Conservation (phyloP, 1,140 invertebrate species). For the Chionoecetes opilio region DNA sequence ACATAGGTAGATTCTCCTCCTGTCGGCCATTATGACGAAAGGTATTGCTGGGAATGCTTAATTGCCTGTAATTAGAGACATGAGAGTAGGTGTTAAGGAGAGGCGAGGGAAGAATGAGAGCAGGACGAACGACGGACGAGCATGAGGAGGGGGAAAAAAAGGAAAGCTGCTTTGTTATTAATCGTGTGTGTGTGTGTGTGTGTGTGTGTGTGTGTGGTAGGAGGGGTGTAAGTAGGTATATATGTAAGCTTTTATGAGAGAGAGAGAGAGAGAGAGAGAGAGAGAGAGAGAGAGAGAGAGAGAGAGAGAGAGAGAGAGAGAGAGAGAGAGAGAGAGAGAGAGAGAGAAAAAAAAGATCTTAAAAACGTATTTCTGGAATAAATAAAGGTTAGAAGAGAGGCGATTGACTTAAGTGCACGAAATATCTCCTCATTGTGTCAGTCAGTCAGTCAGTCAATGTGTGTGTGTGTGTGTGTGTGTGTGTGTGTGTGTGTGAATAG, state of each 20-base stretch:
- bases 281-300: neutral
- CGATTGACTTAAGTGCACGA: no score
- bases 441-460: neutral
- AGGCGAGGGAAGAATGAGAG: neutral
- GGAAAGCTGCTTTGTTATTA: slow-evolving; percentile 4
- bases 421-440: neutral
- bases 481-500: no score
- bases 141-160: neutral
- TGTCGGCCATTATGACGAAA: slow-evolving; percentile 54
- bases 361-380: no score
- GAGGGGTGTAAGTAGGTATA: neutral
- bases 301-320: no score
- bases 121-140: neutral
- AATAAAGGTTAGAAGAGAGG: no score
- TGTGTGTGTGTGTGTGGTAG: slow-evolving; percentile 33
- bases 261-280: no score
- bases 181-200: slow-evolving; percentile 20
- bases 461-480: no score
- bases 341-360: neutral
- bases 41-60: slow-evolving; percentile 53
- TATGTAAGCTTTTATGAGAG: neutral
- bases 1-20: neutral
- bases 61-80: slow-evolving; percentile 53
- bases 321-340: neutral
- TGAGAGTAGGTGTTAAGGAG: slow-evolving; percentile 41